Evolutionary conservation across 1,140 invertebrate species (phyloP).

Genomic region (Atopsyche davidsoni): DNA sequence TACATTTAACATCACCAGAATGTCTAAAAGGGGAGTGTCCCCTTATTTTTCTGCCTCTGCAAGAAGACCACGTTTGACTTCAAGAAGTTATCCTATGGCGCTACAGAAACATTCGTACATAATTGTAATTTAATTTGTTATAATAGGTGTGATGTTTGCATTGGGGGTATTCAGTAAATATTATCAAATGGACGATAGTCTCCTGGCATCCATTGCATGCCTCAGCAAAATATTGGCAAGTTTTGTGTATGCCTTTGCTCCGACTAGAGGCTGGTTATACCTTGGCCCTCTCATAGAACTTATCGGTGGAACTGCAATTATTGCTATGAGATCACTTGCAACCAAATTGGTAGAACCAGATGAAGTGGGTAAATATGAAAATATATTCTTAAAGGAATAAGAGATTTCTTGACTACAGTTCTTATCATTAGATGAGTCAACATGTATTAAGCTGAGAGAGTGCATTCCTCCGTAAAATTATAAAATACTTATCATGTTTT

Average conservation of each 20-base stretch:
- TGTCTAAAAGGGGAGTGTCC: too few relatives aligned
- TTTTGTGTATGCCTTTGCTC: conserved; percentile 40
- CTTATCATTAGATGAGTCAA: too few relatives aligned
- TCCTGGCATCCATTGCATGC: conserved; percentile 41
- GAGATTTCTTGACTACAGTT: not conserved
- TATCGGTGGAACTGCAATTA: conserved; percentile 48
- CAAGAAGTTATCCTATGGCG: too few relatives aligned
- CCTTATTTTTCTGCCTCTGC: too few relatives aligned
- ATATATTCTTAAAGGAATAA: not conserved
- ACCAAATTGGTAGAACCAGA: conserved; percentile 51
- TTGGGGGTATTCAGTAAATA: conserved; percentile 41
- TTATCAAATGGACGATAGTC: conserved; percentile 41
- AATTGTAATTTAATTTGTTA: too few relatives aligned
- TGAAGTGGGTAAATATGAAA: conserved; percentile 40
- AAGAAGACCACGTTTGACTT: too few relatives aligned
- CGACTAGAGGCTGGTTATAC: conserved; percentile 40
- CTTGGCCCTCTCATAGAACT: conserved; percentile 46
- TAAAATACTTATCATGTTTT: too few relatives aligned
- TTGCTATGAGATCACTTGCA: conserved; percentile 51
- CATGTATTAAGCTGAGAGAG: too few relatives aligned
- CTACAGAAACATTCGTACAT: too few relatives aligned
- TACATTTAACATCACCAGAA: too few relatives aligned
- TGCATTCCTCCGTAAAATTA: too few relatives aligned
- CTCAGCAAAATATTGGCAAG: conserved; percentile 37
- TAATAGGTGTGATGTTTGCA: conserved; percentile 41